Conservation (phyloP, 2,888 invertebrate species). For the Diloba caeruleocephala region DNA sequence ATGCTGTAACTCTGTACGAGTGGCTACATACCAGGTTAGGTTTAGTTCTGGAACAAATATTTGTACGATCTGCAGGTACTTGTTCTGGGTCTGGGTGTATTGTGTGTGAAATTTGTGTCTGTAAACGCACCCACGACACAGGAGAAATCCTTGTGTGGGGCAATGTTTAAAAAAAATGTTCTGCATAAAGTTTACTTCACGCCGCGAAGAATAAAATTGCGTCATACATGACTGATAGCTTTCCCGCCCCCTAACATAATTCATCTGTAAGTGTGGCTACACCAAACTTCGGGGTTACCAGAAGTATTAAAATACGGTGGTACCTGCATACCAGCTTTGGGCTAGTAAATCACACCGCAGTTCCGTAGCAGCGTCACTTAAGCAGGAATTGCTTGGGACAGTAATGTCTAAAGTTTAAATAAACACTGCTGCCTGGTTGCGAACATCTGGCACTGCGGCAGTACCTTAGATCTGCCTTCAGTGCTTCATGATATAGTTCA, state of each 20-base stretch:
- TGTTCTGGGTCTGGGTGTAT: too few species aligned
- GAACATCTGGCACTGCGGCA: too few species aligned
- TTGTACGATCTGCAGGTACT: too few species aligned
- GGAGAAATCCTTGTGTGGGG: too few species aligned
- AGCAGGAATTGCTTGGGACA: not conserved
- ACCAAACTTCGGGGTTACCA: constrained; percentile 9
- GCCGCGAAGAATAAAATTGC: constrained; percentile 16
- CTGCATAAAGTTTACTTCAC: constrained; percentile 9
- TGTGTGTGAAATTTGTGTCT: too few species aligned
- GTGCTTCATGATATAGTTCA: too few species aligned
- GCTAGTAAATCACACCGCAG: not conserved
- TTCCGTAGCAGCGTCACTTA: constrained; percentile 9
- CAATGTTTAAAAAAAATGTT: too few species aligned
- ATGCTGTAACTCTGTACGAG: not conserved
- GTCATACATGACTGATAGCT: constrained; percentile 11
- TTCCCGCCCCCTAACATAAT: constrained; percentile 22
- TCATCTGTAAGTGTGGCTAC: constrained; percentile 33
- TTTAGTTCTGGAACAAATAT: too few species aligned
- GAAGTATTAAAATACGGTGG: constrained; percentile 20
- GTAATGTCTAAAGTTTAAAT: not conserved
- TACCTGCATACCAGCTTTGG: constrained; percentile 12
- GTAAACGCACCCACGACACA: too few species aligned
- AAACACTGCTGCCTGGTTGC: too few species aligned
- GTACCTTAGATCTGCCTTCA: too few species aligned
- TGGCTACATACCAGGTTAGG: constrained; percentile 2